These are phyloP conservation scores for Bembecia ichneumoniformis DNA, from an alignment of 2,888 invertebrate species.

Conservation along the genomic window DNA sequence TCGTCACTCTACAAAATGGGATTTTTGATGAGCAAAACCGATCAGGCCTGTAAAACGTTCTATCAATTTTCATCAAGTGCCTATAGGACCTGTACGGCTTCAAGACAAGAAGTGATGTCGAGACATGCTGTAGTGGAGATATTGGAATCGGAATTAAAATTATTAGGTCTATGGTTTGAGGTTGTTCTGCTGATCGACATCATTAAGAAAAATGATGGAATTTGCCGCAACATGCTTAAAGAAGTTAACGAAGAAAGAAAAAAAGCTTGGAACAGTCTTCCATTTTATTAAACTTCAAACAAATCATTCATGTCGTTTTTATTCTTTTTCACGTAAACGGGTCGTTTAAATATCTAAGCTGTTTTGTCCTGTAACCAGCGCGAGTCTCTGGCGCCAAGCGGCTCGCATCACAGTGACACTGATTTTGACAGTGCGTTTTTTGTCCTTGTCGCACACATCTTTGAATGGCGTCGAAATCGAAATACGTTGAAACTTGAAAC, in stretches of 20 bases:
- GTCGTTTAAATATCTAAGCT: too few relatives aligned
- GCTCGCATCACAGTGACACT: too few relatives aligned
- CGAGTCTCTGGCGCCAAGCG: too few relatives aligned
- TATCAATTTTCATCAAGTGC: constrained; percentile 6
- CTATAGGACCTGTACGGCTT: constrained; percentile 14
- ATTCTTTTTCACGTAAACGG: too few relatives aligned
- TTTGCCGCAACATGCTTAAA: constrained; percentile 12
- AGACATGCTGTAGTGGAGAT: constrained; percentile 11
- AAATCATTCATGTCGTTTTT: too few relatives aligned
- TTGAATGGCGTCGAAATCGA: too few relatives aligned
- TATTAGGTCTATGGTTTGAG: constrained; percentile 30
- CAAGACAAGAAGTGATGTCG: background rate
- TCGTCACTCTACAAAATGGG: constrained; percentile 42
- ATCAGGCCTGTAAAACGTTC: constrained; percentile 20
- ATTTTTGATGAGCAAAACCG: constrained; percentile 34
- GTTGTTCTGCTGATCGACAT: constrained; percentile 29
- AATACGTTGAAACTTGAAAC: too few relatives aligned
- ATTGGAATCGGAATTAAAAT: constrained; percentile 22
- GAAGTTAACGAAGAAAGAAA: constrained; percentile 12
- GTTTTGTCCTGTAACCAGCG: too few relatives aligned
- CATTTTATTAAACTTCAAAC: background rate
- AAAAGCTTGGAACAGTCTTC: constrained; percentile 12
- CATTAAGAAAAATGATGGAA: constrained; percentile 20
- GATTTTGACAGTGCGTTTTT: too few relatives aligned
- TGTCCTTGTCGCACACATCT: too few relatives aligned